phyloP scores from a whole-genome alignment of 2,113 vertebrate genomes.

The Lates calcarifer region DNA sequence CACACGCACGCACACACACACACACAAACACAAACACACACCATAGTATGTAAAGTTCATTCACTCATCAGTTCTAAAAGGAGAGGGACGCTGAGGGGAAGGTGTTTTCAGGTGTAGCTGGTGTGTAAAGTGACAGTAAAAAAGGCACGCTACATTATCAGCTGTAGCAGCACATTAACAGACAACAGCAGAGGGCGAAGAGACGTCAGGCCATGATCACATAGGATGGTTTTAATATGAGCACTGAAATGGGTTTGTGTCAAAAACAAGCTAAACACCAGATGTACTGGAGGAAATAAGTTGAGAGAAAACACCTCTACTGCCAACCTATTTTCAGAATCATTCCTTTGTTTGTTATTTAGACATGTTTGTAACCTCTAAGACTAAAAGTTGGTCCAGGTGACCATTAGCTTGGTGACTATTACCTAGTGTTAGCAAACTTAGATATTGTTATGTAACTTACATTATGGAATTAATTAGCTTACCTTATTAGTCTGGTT shows the following conservation, averaged over 20 bases:
- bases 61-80: slow-evolving; percentile 25
- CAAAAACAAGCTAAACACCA: no score
- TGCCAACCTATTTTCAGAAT: background rate
- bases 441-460: no score
- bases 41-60: slow-evolving; percentile 9
- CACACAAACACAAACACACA: no score
- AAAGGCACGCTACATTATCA: background rate
- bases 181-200: slow-evolving; percentile 14
- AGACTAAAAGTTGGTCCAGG: no score
- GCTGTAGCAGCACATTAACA: background rate
- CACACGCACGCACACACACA: no score
- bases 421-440: no score
- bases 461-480: no score
- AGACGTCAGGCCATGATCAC: slow-evolving; percentile 54
- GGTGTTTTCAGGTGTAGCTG: background rate
- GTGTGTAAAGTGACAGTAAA: background rate
- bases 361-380: no score
- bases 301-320: background rate
- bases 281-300: background rate
- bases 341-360: no score
- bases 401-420: no score
- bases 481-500: no score
- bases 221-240: slow-evolving; percentile 32
- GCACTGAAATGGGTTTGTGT: background rate
- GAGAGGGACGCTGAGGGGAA: background rate